Percentiles rank a stretch among this genome's conserved stretches.
phyloP scores from a whole-genome alignment of 1,140 invertebrate genomes.

The Babylonia areolata region DNA sequence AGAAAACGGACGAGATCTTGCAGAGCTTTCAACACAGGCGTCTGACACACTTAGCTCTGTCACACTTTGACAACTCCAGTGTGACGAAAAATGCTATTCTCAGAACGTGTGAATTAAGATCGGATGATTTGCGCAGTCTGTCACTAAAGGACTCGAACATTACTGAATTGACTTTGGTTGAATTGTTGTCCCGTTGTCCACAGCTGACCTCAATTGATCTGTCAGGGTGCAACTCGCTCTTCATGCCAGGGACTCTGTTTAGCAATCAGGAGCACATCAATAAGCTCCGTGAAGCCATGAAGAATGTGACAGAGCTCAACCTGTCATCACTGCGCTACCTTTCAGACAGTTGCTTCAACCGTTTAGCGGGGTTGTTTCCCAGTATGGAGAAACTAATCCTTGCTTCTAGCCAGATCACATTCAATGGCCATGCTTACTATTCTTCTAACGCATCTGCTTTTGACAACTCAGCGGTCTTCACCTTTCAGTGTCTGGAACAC shows the following conservation, averaged over 20 bases:
- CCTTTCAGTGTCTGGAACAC: slow-evolving; percentile 82
- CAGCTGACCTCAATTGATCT: slow-evolving; percentile 80
- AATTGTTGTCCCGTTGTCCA: slow-evolving; percentile 61
- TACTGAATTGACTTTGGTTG: slow-evolving; percentile 64
- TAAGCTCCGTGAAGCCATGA: slow-evolving; percentile 77
- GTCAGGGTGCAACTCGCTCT: slow-evolving; percentile 82
- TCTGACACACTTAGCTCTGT: slow-evolving; percentile 62
- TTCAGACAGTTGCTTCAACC: slow-evolving; percentile 83
- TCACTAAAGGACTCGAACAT: slow-evolving; percentile 68
- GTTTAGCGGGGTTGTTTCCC: slow-evolving; percentile 81
- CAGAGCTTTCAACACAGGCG: slow-evolving; percentile 46
- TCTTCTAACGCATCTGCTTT: slow-evolving; percentile 76
- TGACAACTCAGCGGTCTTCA: slow-evolving; percentile 83
- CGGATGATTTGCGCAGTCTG: slow-evolving; percentile 60
- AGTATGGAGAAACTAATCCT: slow-evolving; percentile 81
- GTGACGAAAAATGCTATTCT: slow-evolving; percentile 54
- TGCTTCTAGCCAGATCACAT: slow-evolving; percentile 82
- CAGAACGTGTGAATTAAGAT: slow-evolving; percentile 60
- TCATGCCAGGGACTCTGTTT: slow-evolving; percentile 84
- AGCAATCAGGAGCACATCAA: slow-evolving; percentile 79
- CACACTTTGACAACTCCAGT: slow-evolving; percentile 64
- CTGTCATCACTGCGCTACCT: slow-evolving; percentile 83
- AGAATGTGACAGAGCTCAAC: slow-evolving; percentile 80
- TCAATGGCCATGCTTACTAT: slow-evolving; percentile 81
- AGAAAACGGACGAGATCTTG: slow-evolving; percentile 39